Conservation (phyloP, 2,888 invertebrate genomes). For the Aleiodes alternator region DNA sequence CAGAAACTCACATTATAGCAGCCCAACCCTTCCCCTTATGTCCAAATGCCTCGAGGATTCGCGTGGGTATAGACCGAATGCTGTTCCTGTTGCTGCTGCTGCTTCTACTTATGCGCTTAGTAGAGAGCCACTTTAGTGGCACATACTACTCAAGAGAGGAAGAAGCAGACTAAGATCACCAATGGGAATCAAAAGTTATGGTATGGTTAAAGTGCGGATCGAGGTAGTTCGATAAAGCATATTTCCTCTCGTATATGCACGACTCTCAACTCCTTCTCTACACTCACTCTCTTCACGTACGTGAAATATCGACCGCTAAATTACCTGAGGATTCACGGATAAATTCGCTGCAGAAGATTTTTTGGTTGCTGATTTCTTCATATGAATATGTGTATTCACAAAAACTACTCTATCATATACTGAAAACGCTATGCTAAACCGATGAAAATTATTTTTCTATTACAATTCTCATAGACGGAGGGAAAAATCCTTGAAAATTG, state of each 20-base stretch:
- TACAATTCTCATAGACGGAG: no score
- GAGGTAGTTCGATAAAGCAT: conserved; percentile 40
- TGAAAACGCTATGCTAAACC: no score
- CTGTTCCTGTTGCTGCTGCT: background rate
- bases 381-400: no score
- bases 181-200: conserved; percentile 43
- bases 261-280: conserved; percentile 15
- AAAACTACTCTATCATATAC: no score
- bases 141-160: background rate
- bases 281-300: background rate
- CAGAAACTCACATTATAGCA: conserved; percentile 45
- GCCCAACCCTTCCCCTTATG: conserved; percentile 21
- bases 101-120: conserved; percentile 16
- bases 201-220: conserved; percentile 38
- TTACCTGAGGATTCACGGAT: conserved; percentile 10
- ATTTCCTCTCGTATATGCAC: conserved; percentile 22
- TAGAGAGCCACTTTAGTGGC: conserved; percentile 14
- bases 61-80: conserved; percentile 23
- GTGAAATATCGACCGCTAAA: conserved; percentile 1
- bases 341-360: background rate
- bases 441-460: no score
- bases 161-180: conserved; percentile 17
- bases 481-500: no score
- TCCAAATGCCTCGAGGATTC: conserved; percentile 33
- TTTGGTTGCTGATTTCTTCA: no score